Percentiles rank a stretch among this genome's conserved stretches.
phyloP scores from a whole-genome alignment of 2,797 vertebrate species.

The Platalea minor region DNA sequence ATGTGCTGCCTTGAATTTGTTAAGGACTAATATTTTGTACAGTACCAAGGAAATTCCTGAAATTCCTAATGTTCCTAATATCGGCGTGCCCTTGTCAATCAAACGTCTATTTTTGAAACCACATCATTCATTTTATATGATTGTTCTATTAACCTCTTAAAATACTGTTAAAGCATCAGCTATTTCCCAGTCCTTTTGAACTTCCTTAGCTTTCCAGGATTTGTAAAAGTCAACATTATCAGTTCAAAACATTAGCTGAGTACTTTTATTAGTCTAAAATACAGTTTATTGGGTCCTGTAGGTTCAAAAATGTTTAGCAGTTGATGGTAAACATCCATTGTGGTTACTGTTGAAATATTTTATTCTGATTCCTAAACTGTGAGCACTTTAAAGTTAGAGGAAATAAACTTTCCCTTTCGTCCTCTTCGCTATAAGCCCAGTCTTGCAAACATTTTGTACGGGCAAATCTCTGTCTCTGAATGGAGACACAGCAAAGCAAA shows the following conservation, averaged over 20 bases:
- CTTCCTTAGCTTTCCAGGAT: not conserved
- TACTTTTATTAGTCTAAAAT: not conserved
- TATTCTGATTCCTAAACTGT: not conserved
- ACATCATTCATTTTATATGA: not conserved
- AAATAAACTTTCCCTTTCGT: not conserved
- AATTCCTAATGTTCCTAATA: not conserved
- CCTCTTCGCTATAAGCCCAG: not conserved
- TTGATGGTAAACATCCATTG: not conserved
- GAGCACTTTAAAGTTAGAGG: not conserved
- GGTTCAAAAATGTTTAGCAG: not conserved
- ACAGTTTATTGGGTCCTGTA: not conserved
- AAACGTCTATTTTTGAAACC: not conserved
- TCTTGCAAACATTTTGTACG: not conserved
- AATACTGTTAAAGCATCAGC: not conserved
- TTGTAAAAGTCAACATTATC: not conserved
- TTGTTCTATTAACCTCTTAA: not conserved
- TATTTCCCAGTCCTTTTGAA: not conserved
- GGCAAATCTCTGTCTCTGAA: not conserved
- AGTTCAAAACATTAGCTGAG: not conserved
- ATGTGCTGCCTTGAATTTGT: not conserved
- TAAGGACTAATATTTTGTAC: not conserved
- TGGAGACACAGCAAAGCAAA: not conserved
- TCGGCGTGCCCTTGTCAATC: not conserved
- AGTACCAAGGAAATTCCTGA: not conserved
- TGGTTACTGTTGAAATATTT: not conserved